Percentiles rank a stretch among this genome's conserved stretches.
Evolutionary conservation across 2,888 invertebrate species (phyloP).

Genomic region (Euphydryas editha): DNA sequence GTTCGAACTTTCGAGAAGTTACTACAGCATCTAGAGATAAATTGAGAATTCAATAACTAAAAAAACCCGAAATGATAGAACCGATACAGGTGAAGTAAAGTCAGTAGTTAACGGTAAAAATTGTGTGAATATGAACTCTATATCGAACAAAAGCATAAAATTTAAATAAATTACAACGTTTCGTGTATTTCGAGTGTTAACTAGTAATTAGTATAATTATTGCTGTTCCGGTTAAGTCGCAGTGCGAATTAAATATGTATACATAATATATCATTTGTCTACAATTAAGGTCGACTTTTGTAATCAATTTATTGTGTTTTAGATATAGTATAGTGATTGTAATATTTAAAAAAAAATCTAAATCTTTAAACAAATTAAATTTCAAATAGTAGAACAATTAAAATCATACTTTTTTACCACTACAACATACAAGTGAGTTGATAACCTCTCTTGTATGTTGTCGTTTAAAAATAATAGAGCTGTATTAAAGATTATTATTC

Average conservation of each 20-base stretch:
- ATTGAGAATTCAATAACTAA: too few relatives aligned
- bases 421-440: too few relatives aligned
- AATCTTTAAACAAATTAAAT: too few relatives aligned
- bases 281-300: neutral
- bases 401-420: too few relatives aligned
- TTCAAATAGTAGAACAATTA: too few relatives aligned
- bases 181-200: slow-evolving; percentile 7
- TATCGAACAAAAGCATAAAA: slow-evolving; percentile 13
- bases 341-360: neutral
- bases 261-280: neutral
- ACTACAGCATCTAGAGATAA: too few relatives aligned
- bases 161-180: slow-evolving; percentile 15
- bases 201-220: slow-evolving; percentile 9
- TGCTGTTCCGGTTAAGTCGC: slow-evolving; percentile 8
- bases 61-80: too few relatives aligned
- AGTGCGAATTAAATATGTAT: slow-evolving; percentile 1
- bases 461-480: too few relatives aligned
- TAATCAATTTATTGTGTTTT: neutral
- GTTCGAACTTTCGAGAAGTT: too few relatives aligned
- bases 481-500: too few relatives aligned
- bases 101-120: neutral
- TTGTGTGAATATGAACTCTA: neutral
- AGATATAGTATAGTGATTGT: neutral
- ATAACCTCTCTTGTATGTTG: too few relatives aligned
- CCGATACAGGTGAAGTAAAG: too few relatives aligned